Evolutionary conservation across 1,140 invertebrate genomes (phyloP), one percentile per base, ranked within the genome.

Genomic region (Drosophila pruinosa): DNA sequence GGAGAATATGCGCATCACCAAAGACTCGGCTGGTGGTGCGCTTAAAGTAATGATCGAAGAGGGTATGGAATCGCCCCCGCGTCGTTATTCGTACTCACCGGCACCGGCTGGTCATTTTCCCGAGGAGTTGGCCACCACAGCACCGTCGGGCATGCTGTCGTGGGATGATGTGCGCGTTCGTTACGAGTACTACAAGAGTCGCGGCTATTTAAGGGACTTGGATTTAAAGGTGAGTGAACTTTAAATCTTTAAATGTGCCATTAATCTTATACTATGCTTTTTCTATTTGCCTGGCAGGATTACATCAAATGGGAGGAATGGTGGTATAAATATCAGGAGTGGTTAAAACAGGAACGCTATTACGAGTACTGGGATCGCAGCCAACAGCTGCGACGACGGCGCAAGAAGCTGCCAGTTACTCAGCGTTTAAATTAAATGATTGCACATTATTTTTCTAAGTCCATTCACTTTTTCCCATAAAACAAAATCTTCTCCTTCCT

Each of bases 241-340:
- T 2, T n/a, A n/a, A 21, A 24, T 0, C 3, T 1, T n/a, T 12
- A 19, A 17, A 14, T 39, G 0, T 34, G n/a, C 4, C 0, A n/a
- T 38, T 10, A 15, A 19, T 1, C 0, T 22, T 15, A 14, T 2
- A 7, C n/a, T 17, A 14, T 36, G n/a, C 24, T 58, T 6, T 34
- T 0, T 22, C 0, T 67, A 2, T 1, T 24, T 19, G 34, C 19
- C 43, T 45, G 8, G 0, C 45, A 96, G 62, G 97, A 97, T 91
- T 97, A 97, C 89, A 94, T 97, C 22, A 97, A 97, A 90, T 97
- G 96, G 96, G 97, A 97, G 92, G 96, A 97, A 91, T 97, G 97
- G 97, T 97, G 96, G 96, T 97, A 97, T 91, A 96, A 96, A 80
- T 97, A 97, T 92, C 95, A 97, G 91, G 96, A 97, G 91, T 97